Conservation (phyloP, 1,140 invertebrate species). For the Doryteuthis pealeii region DNA sequence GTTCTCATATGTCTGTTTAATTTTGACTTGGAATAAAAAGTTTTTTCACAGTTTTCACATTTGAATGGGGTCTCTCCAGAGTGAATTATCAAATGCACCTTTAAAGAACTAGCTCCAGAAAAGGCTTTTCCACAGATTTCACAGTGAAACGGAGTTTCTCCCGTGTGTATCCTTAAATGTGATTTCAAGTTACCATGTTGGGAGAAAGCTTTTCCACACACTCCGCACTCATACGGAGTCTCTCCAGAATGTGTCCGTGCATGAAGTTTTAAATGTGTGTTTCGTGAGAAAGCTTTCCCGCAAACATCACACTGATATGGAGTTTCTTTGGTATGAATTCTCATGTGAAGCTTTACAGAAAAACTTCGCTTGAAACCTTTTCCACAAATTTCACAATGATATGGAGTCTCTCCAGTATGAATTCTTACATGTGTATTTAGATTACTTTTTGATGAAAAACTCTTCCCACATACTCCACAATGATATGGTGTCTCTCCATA, state of each 20-base stretch:
- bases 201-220: conserved; percentile 30
- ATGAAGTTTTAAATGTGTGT: conserved; percentile 89
- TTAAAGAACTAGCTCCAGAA: conserved; percentile 55
- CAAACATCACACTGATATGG: conserved; percentile 66
- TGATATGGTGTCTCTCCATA: conserved; percentile 16
- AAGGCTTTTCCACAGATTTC: conserved; percentile 72
- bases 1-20: conserved; percentile 61
- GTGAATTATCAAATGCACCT: conserved; percentile 58
- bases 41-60: conserved; percentile 50
- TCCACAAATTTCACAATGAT: conserved; percentile 15
- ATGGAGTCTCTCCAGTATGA: conserved; percentile 11
- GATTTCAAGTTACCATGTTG: conserved; percentile 17
- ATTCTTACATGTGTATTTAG: conserved; percentile 12
- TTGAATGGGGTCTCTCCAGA: conserved; percentile 60
- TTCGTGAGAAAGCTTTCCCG: conserved; percentile 81
- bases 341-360: conserved; percentile 10
- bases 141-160: conserved; percentile 76
- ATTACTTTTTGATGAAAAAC: conserved; percentile 12
- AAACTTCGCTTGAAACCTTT: conserved; percentile 5
- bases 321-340: conserved; percentile 13
- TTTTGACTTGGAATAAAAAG: conserved; percentile 61
- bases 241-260: conserved; percentile 91
- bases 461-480: conserved; percentile 18
- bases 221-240: conserved; percentile 74
- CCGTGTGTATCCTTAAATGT: conserved; percentile 27